phyloP scores from a whole-genome alignment of 2,113 vertebrate genomes.

The Acrocephalus arundinaceus region DNA sequence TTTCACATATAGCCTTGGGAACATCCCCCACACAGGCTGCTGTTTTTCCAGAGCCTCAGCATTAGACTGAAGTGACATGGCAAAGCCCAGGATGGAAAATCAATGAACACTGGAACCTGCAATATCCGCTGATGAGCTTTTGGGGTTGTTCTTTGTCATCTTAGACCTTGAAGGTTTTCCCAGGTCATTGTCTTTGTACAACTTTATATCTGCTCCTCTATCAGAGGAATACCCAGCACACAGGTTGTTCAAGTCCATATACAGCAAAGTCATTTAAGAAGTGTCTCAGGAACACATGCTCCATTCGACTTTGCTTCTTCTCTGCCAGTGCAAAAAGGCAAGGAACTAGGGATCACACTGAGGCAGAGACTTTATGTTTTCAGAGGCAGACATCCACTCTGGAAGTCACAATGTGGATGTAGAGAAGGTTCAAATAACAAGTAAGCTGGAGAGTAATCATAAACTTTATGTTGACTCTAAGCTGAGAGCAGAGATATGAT shows the following conservation, averaged over 20 bases:
- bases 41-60: not conserved
- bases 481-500: not conserved
- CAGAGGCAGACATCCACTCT: not conserved
- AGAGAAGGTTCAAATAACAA: not conserved
- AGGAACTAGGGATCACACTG: not conserved
- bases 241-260: not conserved
- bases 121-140: not conserved
- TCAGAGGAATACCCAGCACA: not conserved
- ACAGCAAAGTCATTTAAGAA: not conserved
- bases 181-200: not conserved
- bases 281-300: not conserved
- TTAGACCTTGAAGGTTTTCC: not conserved
- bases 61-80: not conserved
- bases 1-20: not conserved
- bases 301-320: not conserved
- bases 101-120: not conserved
- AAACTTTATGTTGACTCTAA: not conserved
- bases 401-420: not conserved
- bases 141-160: not conserved
- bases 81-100: not conserved
- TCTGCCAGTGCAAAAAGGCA: not conserved
- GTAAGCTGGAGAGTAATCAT: not conserved
- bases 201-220: not conserved
- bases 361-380: not conserved
- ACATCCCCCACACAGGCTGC: rapidly evolving